These are phyloP conservation scores for Cardiocondyla obscurior DNA, from an alignment of 1,140 invertebrate genomes.

Conservation along the genomic window DNA sequence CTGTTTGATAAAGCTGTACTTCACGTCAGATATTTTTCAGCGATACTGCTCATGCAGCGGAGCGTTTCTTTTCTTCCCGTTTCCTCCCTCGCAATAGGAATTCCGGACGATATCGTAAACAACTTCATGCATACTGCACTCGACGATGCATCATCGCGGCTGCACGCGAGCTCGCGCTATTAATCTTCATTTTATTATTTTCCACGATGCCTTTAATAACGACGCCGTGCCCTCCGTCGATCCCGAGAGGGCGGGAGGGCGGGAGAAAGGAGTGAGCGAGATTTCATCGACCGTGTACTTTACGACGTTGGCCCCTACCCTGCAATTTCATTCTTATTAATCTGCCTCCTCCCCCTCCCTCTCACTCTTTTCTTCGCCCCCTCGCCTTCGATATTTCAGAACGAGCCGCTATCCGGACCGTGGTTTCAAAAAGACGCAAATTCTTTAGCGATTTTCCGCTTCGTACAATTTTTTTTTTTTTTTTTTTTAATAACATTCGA, in stretches of 20 bases:
- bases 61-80: conserved; percentile 34
- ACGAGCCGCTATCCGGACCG: conserved; percentile 19
- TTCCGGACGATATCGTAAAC: conserved; percentile 55
- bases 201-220: conserved; percentile 55
- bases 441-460: conserved; percentile 46
- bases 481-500: conserved; percentile 35
- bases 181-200: conserved; percentile 61
- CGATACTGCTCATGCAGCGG: conserved; percentile 2
- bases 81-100: conserved; percentile 24
- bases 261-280: background rate
- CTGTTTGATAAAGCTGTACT: conserved; percentile 36
- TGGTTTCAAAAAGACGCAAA: conserved; percentile 33
- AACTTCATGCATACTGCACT: conserved; percentile 52
- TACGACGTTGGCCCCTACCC: conserved; percentile 47
- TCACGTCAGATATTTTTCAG: conserved; percentile 30
- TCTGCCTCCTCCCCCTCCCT: background rate
- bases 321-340: conserved; percentile 65
- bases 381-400: conserved; percentile 27
- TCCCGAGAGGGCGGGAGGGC: background rate
- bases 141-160: conserved; percentile 47
- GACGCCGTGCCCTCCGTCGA: conserved; percentile 17
- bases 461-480: no score
- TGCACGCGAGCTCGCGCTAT: conserved; percentile 53
- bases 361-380: background rate
- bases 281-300: conserved; percentile 54